Conservation (phyloP, 2,888 invertebrate species). For the Melolontha melolontha region DNA sequence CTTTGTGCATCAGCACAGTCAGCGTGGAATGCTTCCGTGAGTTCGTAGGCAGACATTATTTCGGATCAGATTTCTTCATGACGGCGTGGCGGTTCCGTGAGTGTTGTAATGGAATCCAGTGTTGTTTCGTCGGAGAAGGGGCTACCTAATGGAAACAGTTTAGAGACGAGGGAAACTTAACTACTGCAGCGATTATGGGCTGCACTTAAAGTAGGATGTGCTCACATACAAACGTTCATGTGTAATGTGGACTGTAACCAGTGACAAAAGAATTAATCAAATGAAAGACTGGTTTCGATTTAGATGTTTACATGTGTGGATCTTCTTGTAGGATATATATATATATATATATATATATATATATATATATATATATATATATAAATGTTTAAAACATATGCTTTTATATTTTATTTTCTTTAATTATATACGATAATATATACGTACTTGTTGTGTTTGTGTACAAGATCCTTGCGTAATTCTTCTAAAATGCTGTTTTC, state of each 20-base stretch:
- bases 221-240: conserved; percentile 3
- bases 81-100: neutral
- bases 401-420: too few relatives aligned
- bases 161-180: conserved; percentile 1
- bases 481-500: too few relatives aligned
- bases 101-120: conserved; percentile 1
- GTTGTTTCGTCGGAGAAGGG: neutral
- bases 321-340: too few relatives aligned
- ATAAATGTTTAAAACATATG: too few relatives aligned
- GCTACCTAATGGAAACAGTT: conserved; percentile 5
- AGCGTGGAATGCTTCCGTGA: neutral
- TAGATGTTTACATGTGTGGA: conserved; percentile 9
- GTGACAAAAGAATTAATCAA: conserved; percentile 18
- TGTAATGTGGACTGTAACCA: conserved; percentile 8
- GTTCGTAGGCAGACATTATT: neutral
- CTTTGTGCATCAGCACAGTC: too few relatives aligned
- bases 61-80: conserved; percentile 3
- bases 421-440: too few relatives aligned
- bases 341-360: too few relatives aligned
- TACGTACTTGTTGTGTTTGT: too few relatives aligned
- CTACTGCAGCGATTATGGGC: neutral
- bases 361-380: too few relatives aligned
- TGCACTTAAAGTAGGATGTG: neutral
- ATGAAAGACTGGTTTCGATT: conserved; percentile 1
- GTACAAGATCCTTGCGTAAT: too few relatives aligned